Conservation (phyloP, 2,113 vertebrate genomes). For the Limanda limanda region DNA sequence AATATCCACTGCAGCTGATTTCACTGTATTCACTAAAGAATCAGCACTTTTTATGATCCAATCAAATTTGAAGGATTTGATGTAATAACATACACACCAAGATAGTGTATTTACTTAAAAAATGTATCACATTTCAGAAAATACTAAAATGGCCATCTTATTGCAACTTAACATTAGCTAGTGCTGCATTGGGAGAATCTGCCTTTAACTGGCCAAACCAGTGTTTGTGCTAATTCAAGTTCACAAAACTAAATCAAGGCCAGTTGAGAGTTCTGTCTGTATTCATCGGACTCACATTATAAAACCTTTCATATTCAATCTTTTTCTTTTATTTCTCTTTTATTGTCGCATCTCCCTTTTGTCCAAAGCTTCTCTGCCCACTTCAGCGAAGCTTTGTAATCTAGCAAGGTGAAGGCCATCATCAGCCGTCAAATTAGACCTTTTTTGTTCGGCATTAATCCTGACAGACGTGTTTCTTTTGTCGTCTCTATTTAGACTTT, state of each 20-base stretch:
- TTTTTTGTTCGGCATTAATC: slow-evolving; percentile 50
- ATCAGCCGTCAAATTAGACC: slow-evolving; percentile 43
- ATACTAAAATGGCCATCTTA: too few species aligned
- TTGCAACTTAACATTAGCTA: too few species aligned
- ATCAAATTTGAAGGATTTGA: too few species aligned
- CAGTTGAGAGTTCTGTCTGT: not conserved
- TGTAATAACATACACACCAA: too few species aligned
- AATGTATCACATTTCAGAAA: too few species aligned
- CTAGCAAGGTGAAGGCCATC: slow-evolving; percentile 42
- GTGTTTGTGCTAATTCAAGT: not conserved
- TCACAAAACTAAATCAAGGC: not conserved
- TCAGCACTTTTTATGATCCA: too few species aligned
- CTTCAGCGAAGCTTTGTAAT: slow-evolving; percentile 27
- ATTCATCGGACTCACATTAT: not conserved
- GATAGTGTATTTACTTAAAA: too few species aligned
- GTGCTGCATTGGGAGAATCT: too few species aligned
- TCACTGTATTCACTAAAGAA: too few species aligned
- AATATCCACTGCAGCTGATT: too few species aligned
- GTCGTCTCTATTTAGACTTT: slow-evolving; percentile 17
- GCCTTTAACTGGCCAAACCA: not conserved
- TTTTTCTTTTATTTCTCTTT: not conserved
- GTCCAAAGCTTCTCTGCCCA: slow-evolving; percentile 28
- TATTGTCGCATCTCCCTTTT: slow-evolving; percentile 19
- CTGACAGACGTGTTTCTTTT: slow-evolving; percentile 41
- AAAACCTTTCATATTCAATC: not conserved